Conservation (phyloP, 2,888 invertebrate species). For the Eilema depressum region DNA sequence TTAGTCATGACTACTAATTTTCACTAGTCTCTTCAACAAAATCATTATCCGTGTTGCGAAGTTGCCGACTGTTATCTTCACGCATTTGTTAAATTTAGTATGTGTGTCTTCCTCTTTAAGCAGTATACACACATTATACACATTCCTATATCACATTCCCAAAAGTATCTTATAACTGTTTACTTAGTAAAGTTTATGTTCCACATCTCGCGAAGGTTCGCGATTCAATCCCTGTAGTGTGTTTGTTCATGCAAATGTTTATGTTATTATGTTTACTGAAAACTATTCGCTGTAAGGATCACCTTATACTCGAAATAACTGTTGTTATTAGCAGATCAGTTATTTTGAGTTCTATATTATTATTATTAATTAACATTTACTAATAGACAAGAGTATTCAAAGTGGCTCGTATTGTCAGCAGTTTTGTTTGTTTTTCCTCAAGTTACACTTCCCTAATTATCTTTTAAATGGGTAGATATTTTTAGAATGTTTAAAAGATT, state of each 20-base stretch:
- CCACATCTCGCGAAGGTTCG: conserved; percentile 32
- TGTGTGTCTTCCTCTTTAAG: conserved; percentile 13
- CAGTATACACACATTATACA: conserved; percentile 21
- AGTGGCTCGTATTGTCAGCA: background rate
- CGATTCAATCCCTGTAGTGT: conserved; percentile 48
- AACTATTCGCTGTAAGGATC: conserved; percentile 19
- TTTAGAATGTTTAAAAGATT: no score
- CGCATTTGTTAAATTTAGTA: conserved; percentile 5
- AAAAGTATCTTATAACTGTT: conserved; percentile 52
- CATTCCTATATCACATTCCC: conserved; percentile 37
- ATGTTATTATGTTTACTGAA: conserved; percentile 34
- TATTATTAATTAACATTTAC: background rate
- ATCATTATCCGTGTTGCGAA: background rate
- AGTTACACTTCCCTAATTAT: no score
- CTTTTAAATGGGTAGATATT: no score
- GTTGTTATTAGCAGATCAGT: background rate
- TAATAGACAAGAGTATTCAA: background rate
- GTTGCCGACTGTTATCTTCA: background rate
- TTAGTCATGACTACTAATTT: no score
- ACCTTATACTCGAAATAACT: conserved; percentile 1
- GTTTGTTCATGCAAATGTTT: conserved; percentile 38
- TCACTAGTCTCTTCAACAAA: background rate
- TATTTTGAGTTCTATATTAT: background rate
- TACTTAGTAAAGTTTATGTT: conserved; percentile 44
- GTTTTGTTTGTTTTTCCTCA: background rate